Percentiles rank a stretch among this genome's conserved stretches.
Evolutionary conservation across 2,113 vertebrate species (phyloP).

Genomic region (Choloepus hoffmanni): DNA sequence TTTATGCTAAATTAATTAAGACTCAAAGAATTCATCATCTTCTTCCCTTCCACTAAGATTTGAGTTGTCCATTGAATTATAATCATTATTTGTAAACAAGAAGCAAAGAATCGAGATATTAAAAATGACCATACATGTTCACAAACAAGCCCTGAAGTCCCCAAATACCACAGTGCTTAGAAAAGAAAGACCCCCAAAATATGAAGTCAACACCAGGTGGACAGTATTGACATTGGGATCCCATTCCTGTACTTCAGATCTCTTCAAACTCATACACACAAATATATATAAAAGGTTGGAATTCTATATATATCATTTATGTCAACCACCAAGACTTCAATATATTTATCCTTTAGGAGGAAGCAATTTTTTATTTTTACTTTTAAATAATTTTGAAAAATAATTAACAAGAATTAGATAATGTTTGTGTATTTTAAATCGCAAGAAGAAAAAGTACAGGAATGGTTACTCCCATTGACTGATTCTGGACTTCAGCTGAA

Average conservation of each 20-base stretch:
- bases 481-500: constrained; percentile 83
- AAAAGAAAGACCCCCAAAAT: constrained; percentile 69
- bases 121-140: constrained; percentile 83
- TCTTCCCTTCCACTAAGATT: constrained; percentile 88
- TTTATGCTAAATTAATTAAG: constrained; percentile 38
- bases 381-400: constrained; percentile 62
- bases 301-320: not conserved
- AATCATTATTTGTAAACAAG: constrained; percentile 81
- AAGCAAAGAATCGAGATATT: constrained; percentile 86
- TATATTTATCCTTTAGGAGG: constrained; percentile 55
- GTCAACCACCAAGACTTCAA: constrained; percentile 51
- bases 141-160: constrained; percentile 85
- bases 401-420: constrained; percentile 49
- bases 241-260: constrained; percentile 87
- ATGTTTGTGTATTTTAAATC: constrained; percentile 63
- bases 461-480: constrained; percentile 86
- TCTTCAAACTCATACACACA: constrained; percentile 59
- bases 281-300: not conserved
- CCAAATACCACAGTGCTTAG: constrained; percentile 86
- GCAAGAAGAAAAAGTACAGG: constrained; percentile 89
- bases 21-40: constrained; percentile 75
- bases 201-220: constrained; percentile 80
- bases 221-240: constrained; percentile 79
- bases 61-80: constrained; percentile 87
- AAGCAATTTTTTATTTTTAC: constrained; percentile 28